Percentiles rank a stretch among this genome's conserved stretches.
phyloP scores from a whole-genome alignment of 2,888 invertebrate species.

The Myathropa florea region DNA sequence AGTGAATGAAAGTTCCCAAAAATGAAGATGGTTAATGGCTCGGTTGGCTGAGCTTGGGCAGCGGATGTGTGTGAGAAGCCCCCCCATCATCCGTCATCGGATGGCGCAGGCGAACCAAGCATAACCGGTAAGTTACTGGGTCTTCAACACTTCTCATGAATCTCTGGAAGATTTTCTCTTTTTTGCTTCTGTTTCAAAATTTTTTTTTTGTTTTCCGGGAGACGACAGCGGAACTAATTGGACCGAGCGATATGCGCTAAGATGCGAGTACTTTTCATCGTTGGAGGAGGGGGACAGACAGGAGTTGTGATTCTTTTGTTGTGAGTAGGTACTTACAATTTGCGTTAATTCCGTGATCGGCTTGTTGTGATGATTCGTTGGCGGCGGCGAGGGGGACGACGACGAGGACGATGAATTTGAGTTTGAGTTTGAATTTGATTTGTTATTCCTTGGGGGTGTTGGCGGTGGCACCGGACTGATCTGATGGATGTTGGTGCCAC shows the following conservation, averaged over 20 bases:
- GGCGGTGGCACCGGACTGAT: constrained; percentile 80
- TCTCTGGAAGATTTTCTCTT: constrained; percentile 20
- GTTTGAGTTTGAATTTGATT: constrained; percentile 79
- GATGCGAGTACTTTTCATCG: background rate
- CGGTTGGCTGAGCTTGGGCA: background rate
- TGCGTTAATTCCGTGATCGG: constrained; percentile 86
- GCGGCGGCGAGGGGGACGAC: constrained; percentile 80
- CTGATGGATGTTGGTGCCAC: constrained; percentile 83
- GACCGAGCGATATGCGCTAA: background rate
- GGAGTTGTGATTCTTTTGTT: no score
- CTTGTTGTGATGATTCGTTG: constrained; percentile 80
- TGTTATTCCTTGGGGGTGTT: constrained; percentile 84
- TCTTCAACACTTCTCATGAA: background rate
- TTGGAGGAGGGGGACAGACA: no score
- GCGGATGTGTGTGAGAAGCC: constrained; percentile 22
- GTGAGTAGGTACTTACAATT: constrained; percentile 82
- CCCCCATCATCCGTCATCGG: constrained; percentile 5
- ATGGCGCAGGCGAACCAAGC: constrained; percentile 3
- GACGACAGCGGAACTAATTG: constrained; percentile 49
- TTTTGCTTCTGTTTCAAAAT: background rate
- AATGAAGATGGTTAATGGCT: background rate
- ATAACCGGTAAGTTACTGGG: constrained; percentile 29
- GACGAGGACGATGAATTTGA: constrained; percentile 81
- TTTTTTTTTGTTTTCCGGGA: background rate
- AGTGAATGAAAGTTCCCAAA: constrained; percentile 54